Evolutionary conservation across 2,797 vertebrate genomes (phyloP), one percentile per base, ranked within the genome.

Genomic region (Ctenosaura bakeri): DNA sequence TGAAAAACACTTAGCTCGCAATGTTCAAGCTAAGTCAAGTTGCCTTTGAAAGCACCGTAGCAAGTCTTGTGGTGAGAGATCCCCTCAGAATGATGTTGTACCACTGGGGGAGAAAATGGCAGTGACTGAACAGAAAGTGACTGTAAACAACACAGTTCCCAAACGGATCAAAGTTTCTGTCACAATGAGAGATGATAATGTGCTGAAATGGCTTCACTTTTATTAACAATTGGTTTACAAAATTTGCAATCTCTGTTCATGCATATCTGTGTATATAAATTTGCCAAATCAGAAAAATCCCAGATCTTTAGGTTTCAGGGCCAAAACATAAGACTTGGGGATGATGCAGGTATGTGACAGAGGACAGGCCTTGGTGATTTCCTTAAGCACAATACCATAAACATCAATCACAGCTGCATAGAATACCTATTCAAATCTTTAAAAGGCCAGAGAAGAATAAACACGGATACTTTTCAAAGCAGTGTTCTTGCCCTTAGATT

Each of bases 151-250:
- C 83, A 82, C 90, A 91, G 89, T 83, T 89, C 78, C 46, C 16
- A 95, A 90, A 88, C 91, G 73, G 79, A 90, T 95, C 94, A 88
- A 90, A 91, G 89, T 87, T 62, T 42, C 94, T 82, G 54, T 93
- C 77, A 79, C 88, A 91, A 93, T 95, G 92, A 90, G 81, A 94
- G 91, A 89, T 77, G 89, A 81, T 88, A 89, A 94, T 97, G 95
- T 94, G 94, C 95, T 96, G 95, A 96, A 96, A 94, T 93, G 89
- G 90, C 85, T 80, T n/a, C 0, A 88, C 32, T 35, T 92, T 89
- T 83, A n/a, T 85, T 93, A 95, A 91, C 92, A 93, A 93, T 91
- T 94, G 88, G 74, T 92, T 95, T 85, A 91, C 81, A 85, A 80
- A 92, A 90, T 86, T 93, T 86, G 90, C 96, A 92, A 85, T 96